Evolutionary conservation across 30 jellyfish, hydroid and myxozoan species (phyloP), one percentile per base, ranked within the genome.

Genomic region (Phacellophora camtschatica): DNA sequence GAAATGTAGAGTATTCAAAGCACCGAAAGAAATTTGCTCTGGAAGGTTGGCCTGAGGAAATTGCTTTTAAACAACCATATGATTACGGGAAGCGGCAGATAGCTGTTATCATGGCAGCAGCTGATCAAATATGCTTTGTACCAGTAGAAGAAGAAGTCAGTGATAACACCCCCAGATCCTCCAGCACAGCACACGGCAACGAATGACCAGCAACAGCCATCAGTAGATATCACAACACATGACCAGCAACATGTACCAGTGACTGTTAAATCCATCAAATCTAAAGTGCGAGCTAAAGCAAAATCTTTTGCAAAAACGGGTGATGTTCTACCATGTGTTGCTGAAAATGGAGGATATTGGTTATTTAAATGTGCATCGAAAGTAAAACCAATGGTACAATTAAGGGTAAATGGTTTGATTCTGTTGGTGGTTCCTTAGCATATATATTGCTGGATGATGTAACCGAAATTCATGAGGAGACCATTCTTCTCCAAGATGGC

Each of bases 361-460:
- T 30, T 59, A 15, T 59, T 59, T 22, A 9, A 30, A 22, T 59
- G 74, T 51, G 8, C 49, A 4, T 59, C 49, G 20, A 59, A 59
- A 27, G 74, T 30, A 59, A 59, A 59, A 59, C 74, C 8, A 59
- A 59, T 51, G 74, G 74, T 11, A 59, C 19, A 22, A 59, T 59
- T 4, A 59, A 59, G 51, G 74, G 74, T 11, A 59, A 27, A 59
- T 59, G 74, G 74, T 20, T 59, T 9, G 74, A 59, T 59, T 22
- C 74, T 22, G 18, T 10, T 59, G 54, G 6, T 7, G 66, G 66
- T 24, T 51, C 67, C 67, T 5, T 10, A 13, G 7, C 22, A 10
- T 53, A 6, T 53, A 23, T 53, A 8, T 23, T 53, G 7, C 30
- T 53, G 10, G 10, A 23, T 23, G 24, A 10, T n/a, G 8, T 13